These are phyloP conservation scores for Pseudotriccus pelzelni DNA, from an alignment of 2,797 vertebrate species.

Conservation along the genomic window DNA sequence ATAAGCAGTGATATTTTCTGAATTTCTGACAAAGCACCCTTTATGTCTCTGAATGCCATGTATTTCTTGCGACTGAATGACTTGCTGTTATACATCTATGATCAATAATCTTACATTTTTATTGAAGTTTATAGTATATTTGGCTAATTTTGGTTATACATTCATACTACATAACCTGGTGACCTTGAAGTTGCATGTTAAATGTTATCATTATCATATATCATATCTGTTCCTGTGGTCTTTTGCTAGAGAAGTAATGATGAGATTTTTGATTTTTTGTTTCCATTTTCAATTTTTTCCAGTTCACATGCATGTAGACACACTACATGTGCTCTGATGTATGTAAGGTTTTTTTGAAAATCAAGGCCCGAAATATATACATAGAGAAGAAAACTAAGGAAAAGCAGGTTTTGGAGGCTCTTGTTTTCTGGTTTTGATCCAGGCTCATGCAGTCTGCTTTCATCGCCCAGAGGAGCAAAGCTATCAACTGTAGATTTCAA, in stretches of 20 bases:
- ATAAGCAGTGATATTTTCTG: neutral
- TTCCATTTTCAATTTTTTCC: neutral
- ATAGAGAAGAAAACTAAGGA: neutral
- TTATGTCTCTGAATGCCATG: neutral
- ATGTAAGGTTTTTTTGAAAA: neutral
- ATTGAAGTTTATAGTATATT: neutral
- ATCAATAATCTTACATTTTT: neutral
- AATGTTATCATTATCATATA: neutral
- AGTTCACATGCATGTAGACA: neutral
- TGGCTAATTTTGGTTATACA: neutral
- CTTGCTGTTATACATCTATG: neutral
- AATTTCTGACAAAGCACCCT: neutral
- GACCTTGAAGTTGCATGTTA: neutral
- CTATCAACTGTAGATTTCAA: neutral
- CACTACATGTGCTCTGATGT: accelerated
- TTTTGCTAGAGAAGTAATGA: neutral
- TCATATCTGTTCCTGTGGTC: neutral
- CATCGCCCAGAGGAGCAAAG: neutral
- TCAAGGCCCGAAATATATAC: neutral
- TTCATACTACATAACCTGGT: neutral
- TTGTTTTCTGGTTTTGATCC: neutral
- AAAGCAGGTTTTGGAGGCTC: neutral
- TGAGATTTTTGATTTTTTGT: neutral
- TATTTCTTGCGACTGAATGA: neutral
- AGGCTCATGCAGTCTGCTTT: neutral